A percentile compares a stretch with the other conserved stretches of the same genome.
Evolutionary conservation across 2,797 vertebrate genomes (phyloP).

Genomic region (Mallotus villosus): DNA sequence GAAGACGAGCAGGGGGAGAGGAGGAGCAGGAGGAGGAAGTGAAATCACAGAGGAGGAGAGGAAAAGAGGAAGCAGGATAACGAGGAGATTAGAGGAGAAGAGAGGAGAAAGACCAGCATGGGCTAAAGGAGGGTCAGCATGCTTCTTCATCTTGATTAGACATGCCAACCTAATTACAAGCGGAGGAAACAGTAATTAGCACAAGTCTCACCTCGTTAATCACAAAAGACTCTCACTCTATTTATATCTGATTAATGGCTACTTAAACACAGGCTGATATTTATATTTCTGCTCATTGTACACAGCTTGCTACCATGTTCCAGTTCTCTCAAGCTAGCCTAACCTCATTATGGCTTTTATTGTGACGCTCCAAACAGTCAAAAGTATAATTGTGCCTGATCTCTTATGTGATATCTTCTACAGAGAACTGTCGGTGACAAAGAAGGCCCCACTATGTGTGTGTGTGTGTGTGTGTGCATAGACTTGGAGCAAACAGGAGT

Average conservation of each 20-base stretch:
- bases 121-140: conserved; percentile 77
- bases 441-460: background rate
- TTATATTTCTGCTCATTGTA: conserved; percentile 95
- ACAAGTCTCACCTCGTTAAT: conserved; percentile 98
- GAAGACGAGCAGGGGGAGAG: too few species aligned
- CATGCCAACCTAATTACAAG: conserved; percentile 95
- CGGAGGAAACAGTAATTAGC: conserved; percentile 97
- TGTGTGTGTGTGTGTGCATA: background rate
- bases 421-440: conserved; percentile 39
- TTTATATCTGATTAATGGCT: conserved; percentile 99
- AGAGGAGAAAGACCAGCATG: background rate
- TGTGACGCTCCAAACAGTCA: conserved; percentile 54
- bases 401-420: conserved; percentile 44
- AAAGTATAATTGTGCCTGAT: conserved; percentile 42
- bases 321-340: conserved; percentile 67
- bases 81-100: background rate
- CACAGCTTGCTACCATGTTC: conserved; percentile 82
- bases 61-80: background rate
- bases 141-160: conserved; percentile 93
- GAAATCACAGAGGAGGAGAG: conserved; percentile 11
- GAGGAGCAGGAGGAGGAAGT: background rate
- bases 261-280: conserved; percentile 88
- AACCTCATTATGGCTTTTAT: conserved; percentile 64
- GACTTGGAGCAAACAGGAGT: background rate
- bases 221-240: conserved; percentile 94